Base-by-base conservation (phyloP, 2,888 invertebrate species). In the Eudasyphora cyanicolor region DNA sequence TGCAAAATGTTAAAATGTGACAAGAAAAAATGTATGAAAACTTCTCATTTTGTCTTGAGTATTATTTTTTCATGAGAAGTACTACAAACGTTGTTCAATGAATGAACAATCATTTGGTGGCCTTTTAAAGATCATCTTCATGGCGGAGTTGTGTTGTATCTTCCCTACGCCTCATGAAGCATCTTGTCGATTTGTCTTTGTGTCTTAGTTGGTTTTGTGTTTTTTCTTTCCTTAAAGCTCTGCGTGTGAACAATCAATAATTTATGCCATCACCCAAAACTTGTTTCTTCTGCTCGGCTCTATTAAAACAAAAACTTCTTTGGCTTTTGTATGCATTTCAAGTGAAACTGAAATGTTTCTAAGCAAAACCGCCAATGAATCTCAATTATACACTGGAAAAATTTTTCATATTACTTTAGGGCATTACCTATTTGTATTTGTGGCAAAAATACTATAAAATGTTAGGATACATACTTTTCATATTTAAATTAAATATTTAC, bases 181-280 rank as follows among this genome's bases (percentile, higher is more conserved):
- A 32, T 19, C 29, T 57, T 57, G 35, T 24, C 27, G n/a, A n/a
- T 42, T 35, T 27, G 67, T 76, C 24, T 62, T 4, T 51, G 21
- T 7, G 51, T 67, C 51, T 54, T n/a, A n/a, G n/a, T n/a, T n/a
- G n/a, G n/a, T n/a, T n/a, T n/a, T n/a, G n/a, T n/a, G n/a, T n/a
- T n/a, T n/a, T n/a, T n/a, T 32, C 35, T 54, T 29, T 45, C 4
- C 73, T 69, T 27, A 17, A 21, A 71, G 21, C 54, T 77, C 64
- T 80, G 77, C 80, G 54, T 83, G 77, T 75, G 74, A 78, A 80
- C 42, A 74, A 74, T 74, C 79, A 79, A 79, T 76, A 83, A 77
- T 71, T 67, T 77, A 82, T 77, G 74, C 60, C 74, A 80, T 14
- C 32, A 76, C 27, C n/a, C 51, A 75, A 81, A 67, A 10, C 76